phyloP scores from a whole-genome alignment of 2,113 vertebrate species.

The Aphyosemion australe region DNA sequence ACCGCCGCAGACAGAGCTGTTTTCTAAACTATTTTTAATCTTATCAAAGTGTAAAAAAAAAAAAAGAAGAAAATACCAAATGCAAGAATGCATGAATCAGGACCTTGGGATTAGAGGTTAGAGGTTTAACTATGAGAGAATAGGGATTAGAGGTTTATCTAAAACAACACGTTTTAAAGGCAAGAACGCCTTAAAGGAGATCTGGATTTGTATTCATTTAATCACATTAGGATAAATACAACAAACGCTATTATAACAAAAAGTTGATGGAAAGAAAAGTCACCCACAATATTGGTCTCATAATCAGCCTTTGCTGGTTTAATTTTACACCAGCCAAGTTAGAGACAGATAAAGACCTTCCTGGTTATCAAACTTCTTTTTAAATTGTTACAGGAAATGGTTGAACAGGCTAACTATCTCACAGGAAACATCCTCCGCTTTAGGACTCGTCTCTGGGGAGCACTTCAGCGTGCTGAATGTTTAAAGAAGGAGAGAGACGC shows the following conservation, averaged over 20 bases:
- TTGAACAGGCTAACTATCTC: conserved; percentile 63
- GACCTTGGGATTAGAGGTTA: not conserved
- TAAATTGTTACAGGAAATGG: conserved; percentile 78
- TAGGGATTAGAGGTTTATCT: not conserved
- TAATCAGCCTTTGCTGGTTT: conserved; percentile 4
- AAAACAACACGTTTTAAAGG: not conserved
- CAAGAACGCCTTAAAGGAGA: not conserved
- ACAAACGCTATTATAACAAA: not conserved
- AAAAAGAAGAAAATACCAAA: not conserved
- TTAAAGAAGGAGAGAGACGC: conserved; percentile 56
- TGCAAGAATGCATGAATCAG: not conserved
- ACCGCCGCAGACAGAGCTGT: conserved; percentile 14
- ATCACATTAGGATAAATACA: not conserved
- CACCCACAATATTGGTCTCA: not conserved
- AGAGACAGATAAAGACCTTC: conserved; percentile 40
- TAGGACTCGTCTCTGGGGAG: conserved; percentile 68
- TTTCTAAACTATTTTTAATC: conserved; percentile 11
- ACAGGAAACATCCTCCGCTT: conserved; percentile 76
- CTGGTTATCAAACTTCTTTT: conserved; percentile 41
- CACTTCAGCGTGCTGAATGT: conserved; percentile 58
- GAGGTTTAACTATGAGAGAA: not conserved
- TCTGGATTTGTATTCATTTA: too few species aligned
- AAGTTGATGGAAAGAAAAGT: conserved; percentile 1
- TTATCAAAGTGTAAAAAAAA: conserved; percentile 12
- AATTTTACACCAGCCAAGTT: too few species aligned